Evolutionary conservation across 2,113 vertebrate genomes (phyloP), one percentile per base, ranked within the genome.

Genomic region (Chlamydotis undulata): DNA sequence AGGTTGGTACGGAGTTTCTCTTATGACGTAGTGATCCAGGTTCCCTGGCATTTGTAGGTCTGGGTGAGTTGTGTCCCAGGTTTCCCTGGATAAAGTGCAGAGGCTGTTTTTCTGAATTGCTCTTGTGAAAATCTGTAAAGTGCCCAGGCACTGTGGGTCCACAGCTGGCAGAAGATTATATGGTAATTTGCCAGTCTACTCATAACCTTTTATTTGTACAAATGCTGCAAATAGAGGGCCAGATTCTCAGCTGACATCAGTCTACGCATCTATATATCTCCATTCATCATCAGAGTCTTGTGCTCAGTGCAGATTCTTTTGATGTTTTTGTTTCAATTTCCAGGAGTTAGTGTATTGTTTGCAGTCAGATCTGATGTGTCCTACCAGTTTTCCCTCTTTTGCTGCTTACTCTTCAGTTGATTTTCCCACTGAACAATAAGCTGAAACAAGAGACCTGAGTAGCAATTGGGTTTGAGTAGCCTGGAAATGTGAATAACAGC

Each of bases 301-400:
- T 2, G 0, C 16, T 83, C 25, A 41, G 21, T 16, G 16, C 24
- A 92, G 33, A 88, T 41, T 45, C 7, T 65, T 25, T 74, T 57
- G 41, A 41, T 61, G n/a, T 15, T 82, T 91, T 61, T 94, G 45
- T 77, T 95, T 83, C 74, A 3, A 37, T 89, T 96, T 95, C 23
- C 41, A 78, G 26, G 37, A 33, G 22, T 89, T 45, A 61, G 13
- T 45, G 19, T 60, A 50, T 33, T 56, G 31, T 74, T 74, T 85
- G 24, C 43, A 86, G 33, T 50, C 31, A 88, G 47, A 77, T 63
- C 75, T 83, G n/a, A 50, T 52, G 29, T 28, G 35, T 39, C 26
- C 26, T 81, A 86, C 41, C 28, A 52, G 52, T 74, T 90, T 86
- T 74, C 85, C 75, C 43, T 74, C 78, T 88, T 91, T 59, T 75